Evolutionary conservation across 2,888 invertebrate species (phyloP).

Genomic region (Cantharis rustica): DNA sequence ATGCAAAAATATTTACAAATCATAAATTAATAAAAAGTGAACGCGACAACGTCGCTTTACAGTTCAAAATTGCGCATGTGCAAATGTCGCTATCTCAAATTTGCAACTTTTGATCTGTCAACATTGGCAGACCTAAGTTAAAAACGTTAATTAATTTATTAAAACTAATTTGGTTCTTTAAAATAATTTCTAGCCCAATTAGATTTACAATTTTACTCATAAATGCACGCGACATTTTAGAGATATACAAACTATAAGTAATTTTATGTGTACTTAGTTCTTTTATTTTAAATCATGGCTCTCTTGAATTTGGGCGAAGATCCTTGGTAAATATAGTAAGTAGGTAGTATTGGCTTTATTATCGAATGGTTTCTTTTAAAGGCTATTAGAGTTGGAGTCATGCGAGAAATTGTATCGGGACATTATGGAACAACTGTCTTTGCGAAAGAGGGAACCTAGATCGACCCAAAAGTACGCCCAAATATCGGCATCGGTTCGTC

Average conservation of each 20-base stretch:
- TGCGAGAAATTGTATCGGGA: slow-evolving; percentile 68
- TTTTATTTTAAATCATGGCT: slow-evolving; percentile 48
- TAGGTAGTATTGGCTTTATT: background rate
- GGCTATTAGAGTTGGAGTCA: slow-evolving; percentile 69
- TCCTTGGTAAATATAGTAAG: slow-evolving; percentile 52
- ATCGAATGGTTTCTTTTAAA: slow-evolving; percentile 43
- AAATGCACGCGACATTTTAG: background rate
- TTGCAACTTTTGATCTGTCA: background rate
- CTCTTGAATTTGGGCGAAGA: slow-evolving; percentile 56
- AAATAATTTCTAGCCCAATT: background rate
- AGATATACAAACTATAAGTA: background rate
- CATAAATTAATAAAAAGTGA: background rate
- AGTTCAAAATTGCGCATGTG: background rate
- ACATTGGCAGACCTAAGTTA: background rate
- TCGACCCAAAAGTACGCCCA: slow-evolving; percentile 62
- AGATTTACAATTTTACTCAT: background rate
- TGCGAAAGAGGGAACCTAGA: slow-evolving; percentile 60
- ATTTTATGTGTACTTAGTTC: background rate
- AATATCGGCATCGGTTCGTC: slow-evolving; percentile 63
- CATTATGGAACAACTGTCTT: slow-evolving; percentile 65
- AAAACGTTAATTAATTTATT: background rate
- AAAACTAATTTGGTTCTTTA: background rate
- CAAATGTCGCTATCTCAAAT: background rate
- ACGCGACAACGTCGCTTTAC: background rate
- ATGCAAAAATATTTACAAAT: background rate